phyloP scores from a whole-genome alignment of 2,888 invertebrate species.

The Dione juno region DNA sequence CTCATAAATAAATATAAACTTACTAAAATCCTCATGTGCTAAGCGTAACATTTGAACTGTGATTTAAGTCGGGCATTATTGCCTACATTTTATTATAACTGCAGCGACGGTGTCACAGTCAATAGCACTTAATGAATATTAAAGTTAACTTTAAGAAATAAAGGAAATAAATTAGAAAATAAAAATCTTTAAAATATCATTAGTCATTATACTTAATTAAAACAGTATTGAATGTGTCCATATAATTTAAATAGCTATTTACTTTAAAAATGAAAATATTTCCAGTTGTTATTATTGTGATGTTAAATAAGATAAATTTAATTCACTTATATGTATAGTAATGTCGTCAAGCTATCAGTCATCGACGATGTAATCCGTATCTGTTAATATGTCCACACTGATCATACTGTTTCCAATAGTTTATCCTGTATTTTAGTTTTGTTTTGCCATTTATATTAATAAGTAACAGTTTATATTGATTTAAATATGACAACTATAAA shows the following conservation, averaged over 20 bases:
- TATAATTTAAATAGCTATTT: too few relatives aligned
- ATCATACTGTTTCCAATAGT: constrained; percentile 71
- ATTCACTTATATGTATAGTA: background rate
- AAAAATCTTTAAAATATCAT: too few relatives aligned
- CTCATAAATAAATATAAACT: too few relatives aligned
- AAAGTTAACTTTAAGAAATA: background rate
- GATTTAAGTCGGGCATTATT: background rate
- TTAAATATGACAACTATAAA: too few relatives aligned
- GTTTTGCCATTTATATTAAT: too few relatives aligned
- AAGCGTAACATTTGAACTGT: background rate
- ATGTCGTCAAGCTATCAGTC: constrained; percentile 70
- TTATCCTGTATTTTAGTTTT: constrained; percentile 53
- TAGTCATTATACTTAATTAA: too few relatives aligned
- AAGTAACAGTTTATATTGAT: too few relatives aligned
- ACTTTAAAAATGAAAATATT: too few relatives aligned
- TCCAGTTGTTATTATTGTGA: background rate
- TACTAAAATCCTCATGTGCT: background rate
- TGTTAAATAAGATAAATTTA: background rate
- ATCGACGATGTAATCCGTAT: constrained; percentile 55
- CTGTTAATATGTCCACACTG: constrained; percentile 72
- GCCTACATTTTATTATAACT: background rate
- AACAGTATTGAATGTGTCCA: too few relatives aligned
- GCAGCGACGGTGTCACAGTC: background rate
- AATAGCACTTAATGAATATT: background rate
- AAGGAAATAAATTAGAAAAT: too few relatives aligned